Evolutionary conservation across 2,888 invertebrate genomes (phyloP).

Genomic region (Drosophila hamatofila): DNA sequence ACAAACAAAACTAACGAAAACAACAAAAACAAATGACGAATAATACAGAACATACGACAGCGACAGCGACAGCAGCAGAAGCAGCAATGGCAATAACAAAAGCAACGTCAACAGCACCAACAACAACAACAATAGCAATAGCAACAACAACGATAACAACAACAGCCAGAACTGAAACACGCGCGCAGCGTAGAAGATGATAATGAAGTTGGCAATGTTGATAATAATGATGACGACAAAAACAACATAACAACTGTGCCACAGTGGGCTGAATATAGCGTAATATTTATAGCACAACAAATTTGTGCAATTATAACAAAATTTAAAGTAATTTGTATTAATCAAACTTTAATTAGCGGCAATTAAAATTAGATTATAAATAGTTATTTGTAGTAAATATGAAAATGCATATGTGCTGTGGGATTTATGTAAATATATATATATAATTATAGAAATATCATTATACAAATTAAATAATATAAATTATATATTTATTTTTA

Average conservation of each 20-base stretch:
- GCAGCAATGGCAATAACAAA: constrained; percentile 47
- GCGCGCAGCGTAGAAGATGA: constrained; percentile 69
- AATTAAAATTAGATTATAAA: not conserved
- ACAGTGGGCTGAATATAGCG: constrained; percentile 54
- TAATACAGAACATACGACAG: constrained; percentile 68
- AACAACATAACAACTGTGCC: constrained; percentile 69
- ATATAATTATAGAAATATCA: not conserved
- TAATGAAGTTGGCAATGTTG: constrained; percentile 73
- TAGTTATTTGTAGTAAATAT: not conserved
- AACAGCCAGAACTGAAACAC: constrained; percentile 66
- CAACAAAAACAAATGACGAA: constrained; percentile 70
- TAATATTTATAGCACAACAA: not conserved
- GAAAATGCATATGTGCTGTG: not conserved
- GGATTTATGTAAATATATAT: not conserved
- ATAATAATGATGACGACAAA: constrained; percentile 74
- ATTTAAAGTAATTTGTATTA: not conserved
- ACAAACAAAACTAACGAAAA: constrained; percentile 72
- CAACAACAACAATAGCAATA: constrained; percentile 46
- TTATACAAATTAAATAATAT: too few relatives aligned
- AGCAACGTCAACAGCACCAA: constrained; percentile 38
- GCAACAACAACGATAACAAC: constrained; percentile 42
- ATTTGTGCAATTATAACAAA: not conserved
- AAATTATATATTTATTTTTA: too few relatives aligned
- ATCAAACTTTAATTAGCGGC: not conserved
- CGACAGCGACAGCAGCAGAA: constrained; percentile 44